phyloP scores from a whole-genome alignment of 30 jellyfish, hydroid and myxozoan genomes.

The Hydra vulgaris region DNA sequence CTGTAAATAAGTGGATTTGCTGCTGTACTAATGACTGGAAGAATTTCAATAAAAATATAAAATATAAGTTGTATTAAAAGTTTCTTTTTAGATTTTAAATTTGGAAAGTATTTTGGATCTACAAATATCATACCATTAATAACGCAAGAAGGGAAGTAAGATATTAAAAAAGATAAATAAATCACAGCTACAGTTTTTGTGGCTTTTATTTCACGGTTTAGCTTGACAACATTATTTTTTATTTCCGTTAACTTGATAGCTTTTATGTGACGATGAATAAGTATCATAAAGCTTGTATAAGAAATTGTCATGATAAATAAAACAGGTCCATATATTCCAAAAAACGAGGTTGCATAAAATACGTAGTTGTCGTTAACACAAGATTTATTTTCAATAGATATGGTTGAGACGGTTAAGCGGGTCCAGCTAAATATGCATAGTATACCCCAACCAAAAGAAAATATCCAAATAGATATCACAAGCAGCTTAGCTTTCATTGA shows the following conservation, averaged over 20 bases:
- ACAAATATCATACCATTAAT: not conserved
- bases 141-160: not conserved
- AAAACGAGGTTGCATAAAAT: not conserved
- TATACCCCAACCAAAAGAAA: not conserved
- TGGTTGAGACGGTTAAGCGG: not conserved
- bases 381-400: not conserved
- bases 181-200: not conserved
- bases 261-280: not conserved
- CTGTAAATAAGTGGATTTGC: conserved; percentile 23
- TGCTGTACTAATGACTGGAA: not conserved
- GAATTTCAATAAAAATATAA: not conserved
- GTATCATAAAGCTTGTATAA: not conserved
- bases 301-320: not conserved
- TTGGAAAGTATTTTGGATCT: not conserved
- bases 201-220: not conserved
- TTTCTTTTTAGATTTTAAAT: not conserved
- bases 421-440: not conserved
- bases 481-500: not conserved
- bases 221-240: not conserved
- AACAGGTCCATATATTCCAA: not conserved
- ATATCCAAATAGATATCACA: not conserved
- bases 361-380: not conserved
- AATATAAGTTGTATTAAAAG: not conserved
- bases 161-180: not conserved
- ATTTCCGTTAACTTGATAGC: not conserved